A percentile compares a stretch with the other conserved stretches of the same genome.
Conservation (phyloP, 2,797 vertebrate species). For the Apogon talboti region DNA sequence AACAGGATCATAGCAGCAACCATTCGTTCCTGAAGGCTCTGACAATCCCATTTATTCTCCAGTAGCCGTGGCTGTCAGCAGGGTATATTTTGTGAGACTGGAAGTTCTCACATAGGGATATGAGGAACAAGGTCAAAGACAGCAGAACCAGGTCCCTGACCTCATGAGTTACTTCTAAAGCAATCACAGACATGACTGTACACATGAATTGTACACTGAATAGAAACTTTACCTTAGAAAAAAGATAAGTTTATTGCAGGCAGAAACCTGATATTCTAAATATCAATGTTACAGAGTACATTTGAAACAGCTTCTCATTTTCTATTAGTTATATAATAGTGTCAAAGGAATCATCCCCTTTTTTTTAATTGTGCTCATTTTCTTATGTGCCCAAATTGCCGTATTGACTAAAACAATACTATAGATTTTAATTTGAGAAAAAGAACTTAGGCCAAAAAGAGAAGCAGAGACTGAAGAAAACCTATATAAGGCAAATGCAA, state of each 20-base stretch:
- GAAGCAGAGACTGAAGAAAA: conserved; percentile 62
- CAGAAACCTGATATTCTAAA: neutral
- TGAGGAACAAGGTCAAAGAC: conserved; percentile 50
- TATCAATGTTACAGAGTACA: conserved; percentile 22
- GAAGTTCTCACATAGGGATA: conserved; percentile 6
- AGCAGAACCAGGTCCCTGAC: conserved; percentile 32
- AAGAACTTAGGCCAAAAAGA: conserved; percentile 61
- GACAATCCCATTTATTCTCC: conserved; percentile 58
- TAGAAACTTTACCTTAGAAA: too few species aligned
- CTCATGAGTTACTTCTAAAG: conserved; percentile 13
- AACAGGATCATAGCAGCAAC: conserved; percentile 33
- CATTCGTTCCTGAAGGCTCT: conserved; percentile 25
- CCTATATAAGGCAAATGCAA: conserved; percentile 77
- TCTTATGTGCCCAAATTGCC: conserved; percentile 19
- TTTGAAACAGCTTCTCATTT: conserved; percentile 31
- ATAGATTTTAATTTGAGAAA: conserved; percentile 66
- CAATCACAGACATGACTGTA: neutral
- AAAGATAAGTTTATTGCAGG: neutral
- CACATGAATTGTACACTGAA: neutral
- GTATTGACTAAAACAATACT: conserved; percentile 68
- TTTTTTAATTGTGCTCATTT: conserved; percentile 5
- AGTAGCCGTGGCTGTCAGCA: conserved; percentile 51
- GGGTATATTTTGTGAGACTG: conserved; percentile 41
- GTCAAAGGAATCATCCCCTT: neutral
- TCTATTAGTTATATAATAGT: neutral